These are phyloP conservation scores for Apomyelois bistriatella DNA, from an alignment of 2,888 invertebrate species.

Conservation along the genomic window DNA sequence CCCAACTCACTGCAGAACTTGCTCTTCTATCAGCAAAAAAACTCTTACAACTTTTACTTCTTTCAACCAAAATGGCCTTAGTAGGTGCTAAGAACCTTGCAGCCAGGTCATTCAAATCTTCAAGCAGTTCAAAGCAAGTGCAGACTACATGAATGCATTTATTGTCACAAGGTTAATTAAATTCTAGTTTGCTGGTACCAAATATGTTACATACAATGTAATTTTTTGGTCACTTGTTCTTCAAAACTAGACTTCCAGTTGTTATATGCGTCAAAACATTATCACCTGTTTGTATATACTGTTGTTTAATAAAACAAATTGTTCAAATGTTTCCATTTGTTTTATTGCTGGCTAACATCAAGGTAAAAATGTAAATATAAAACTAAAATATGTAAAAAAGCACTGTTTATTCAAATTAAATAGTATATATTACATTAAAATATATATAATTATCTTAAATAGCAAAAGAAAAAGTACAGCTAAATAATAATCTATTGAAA, in stretches of 20 bases:
- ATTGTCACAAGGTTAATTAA: slow-evolving; percentile 24
- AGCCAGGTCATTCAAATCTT: slow-evolving; percentile 45
- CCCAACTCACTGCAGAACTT: slow-evolving; percentile 37
- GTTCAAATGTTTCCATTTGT: slow-evolving; percentile 14
- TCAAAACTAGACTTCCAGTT: slow-evolving; percentile 27
- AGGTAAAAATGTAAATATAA: slow-evolving; percentile 24
- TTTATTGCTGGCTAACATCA: neutral
- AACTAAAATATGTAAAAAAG: slow-evolving; percentile 58
- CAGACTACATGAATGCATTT: slow-evolving; percentile 63
- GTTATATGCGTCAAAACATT: slow-evolving; percentile 37
- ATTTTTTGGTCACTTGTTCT: slow-evolving; percentile 42
- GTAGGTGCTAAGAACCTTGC: slow-evolving; percentile 51
- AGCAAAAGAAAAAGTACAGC: slow-evolving; percentile 75
- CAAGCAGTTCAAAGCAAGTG: slow-evolving; percentile 43
- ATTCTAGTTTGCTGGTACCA: slow-evolving; percentile 38
- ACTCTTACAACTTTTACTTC: slow-evolving; percentile 38
- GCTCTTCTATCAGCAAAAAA: slow-evolving; percentile 42
- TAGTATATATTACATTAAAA: slow-evolving; percentile 78
- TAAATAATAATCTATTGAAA: slow-evolving; percentile 69
- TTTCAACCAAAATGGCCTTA: slow-evolving; percentile 49
- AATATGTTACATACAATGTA: slow-evolving; percentile 41
- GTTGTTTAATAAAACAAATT: slow-evolving; percentile 58
- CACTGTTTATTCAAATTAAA: slow-evolving; percentile 79
- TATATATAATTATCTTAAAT: slow-evolving; percentile 72
- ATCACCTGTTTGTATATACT: slow-evolving; percentile 49